A percentile compares a stretch with the other conserved stretches of the same genome.
phyloP scores from a whole-genome alignment of 1,140 invertebrate species.

The Berghia stephanieae region DNA sequence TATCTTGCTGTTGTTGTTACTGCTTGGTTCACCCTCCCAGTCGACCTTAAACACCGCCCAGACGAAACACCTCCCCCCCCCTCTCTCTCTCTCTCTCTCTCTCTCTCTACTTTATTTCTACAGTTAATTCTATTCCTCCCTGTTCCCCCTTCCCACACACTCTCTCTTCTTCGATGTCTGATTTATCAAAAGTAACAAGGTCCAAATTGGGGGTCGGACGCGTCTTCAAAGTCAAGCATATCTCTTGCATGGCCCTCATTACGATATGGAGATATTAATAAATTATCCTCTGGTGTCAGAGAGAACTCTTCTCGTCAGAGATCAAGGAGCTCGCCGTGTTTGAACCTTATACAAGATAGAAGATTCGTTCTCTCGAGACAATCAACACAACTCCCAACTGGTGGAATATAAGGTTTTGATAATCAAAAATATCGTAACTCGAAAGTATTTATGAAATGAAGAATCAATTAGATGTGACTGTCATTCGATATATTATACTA shows the following conservation, averaged over 20 bases:
- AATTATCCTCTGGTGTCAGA: constrained; percentile 15
- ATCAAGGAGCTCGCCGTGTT: background rate
- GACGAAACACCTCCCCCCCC: too few relatives aligned
- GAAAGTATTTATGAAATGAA: too few relatives aligned
- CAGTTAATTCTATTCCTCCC: background rate
- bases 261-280: constrained; percentile 30
- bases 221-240: constrained; percentile 26
- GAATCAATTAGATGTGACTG: too few relatives aligned
- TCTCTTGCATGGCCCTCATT: constrained; percentile 15
- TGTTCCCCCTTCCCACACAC: background rate
- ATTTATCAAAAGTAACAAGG: constrained; percentile 36
- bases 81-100: too few relatives aligned
- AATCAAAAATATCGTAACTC: too few relatives aligned
- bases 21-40: too few relatives aligned
- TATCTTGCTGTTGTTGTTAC: too few relatives aligned
- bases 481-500: too few relatives aligned
- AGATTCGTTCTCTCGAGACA: background rate
- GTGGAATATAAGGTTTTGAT: background rate
- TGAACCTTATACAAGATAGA: background rate
- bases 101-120: background rate
- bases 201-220: constrained; percentile 10
- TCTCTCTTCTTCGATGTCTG: background rate
- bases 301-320: background rate
- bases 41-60: too few relatives aligned
- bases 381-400: background rate